Percentiles rank a stretch among this genome's conserved stretches.
phyloP scores from a whole-genome alignment of 2,113 vertebrate species.

The Tetrao urogallus region DNA sequence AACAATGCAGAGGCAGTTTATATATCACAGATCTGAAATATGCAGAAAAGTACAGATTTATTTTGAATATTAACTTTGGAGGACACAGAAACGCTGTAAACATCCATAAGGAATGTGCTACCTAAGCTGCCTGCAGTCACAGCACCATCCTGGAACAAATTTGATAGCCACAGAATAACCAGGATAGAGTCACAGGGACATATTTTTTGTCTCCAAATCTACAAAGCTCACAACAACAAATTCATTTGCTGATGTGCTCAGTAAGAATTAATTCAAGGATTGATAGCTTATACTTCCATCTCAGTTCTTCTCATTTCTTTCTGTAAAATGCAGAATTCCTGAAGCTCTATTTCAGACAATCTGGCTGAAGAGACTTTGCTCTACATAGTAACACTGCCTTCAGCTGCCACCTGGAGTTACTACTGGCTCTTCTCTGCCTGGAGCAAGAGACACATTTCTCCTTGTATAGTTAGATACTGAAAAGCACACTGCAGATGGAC shows the following conservation, averaged over 20 bases:
- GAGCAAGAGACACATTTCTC: neutral
- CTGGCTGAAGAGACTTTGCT: neutral
- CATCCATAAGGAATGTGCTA: neutral
- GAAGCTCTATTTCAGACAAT: neutral
- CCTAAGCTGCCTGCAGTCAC: neutral
- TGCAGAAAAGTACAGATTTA: constrained; percentile 5
- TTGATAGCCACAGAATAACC: neutral
- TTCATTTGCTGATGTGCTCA: neutral
- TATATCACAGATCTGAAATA: constrained; percentile 9
- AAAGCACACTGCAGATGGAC: neutral
- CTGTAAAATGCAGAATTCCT: neutral
- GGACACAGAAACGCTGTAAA: neutral
- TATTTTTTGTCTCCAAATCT: neutral
- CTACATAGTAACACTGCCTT: neutral
- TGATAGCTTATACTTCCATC: neutral
- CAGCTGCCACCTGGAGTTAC: neutral
- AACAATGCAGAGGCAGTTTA: neutral
- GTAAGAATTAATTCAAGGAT: neutral
- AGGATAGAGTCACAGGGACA: neutral
- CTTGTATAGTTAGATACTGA: neutral
- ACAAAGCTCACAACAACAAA: neutral
- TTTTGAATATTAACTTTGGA: neutral
- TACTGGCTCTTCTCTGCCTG: neutral
- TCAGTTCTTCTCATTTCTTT: neutral
- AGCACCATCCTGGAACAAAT: neutral